Base-by-base conservation (phyloP, 2,888 invertebrate species). In the Teleiodes luculella region DNA sequence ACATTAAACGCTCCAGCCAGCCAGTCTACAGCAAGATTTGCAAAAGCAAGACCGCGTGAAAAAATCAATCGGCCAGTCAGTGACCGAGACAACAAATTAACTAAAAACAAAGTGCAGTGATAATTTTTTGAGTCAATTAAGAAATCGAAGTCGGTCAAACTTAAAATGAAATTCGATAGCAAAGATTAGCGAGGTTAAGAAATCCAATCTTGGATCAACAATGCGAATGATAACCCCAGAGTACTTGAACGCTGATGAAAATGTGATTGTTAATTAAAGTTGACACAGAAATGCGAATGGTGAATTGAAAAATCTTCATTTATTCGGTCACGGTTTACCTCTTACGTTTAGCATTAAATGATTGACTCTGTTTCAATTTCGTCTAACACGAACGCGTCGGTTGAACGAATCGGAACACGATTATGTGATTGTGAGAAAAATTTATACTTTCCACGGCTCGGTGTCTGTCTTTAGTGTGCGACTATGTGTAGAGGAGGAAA, bases 341-440 rank as follows among this genome's bases (percentile, higher is more conserved):
- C 81, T 84, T 80, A 77, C 85, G 83, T 83, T 86, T 83, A 82
- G 83, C 80, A 83, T 87, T 86, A 86, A 88, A 88, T 87, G 85
- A 85, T 84, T 80, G 88, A 86, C 87, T 84, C 80, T 86, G 87
- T 87, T 87, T 88, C 88, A 88, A 89, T 89, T 89, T 86, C 80
- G 77, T 83, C 72, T 83, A 86, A 89, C 89, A 89, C 76, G 86
- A 86, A 83, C 74, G 81, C 81, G 72, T 68, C 80, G 72, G 82
- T 87, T 74, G 88, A 89, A 87, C 89, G 82, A 89, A 89, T 89
- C 69, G 80, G 67, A 70, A 88, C 88, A 86, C 74, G 86, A 80
- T 84, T 85, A 82, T 83, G 80, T 86, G 86, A 88, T 88, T 88
- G 87, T 89, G 84, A 81, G 84, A 84, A 84, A 85, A 81, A 75